Conservation (phyloP, 2,888 invertebrate species). For the Plebejus anna region DNA sequence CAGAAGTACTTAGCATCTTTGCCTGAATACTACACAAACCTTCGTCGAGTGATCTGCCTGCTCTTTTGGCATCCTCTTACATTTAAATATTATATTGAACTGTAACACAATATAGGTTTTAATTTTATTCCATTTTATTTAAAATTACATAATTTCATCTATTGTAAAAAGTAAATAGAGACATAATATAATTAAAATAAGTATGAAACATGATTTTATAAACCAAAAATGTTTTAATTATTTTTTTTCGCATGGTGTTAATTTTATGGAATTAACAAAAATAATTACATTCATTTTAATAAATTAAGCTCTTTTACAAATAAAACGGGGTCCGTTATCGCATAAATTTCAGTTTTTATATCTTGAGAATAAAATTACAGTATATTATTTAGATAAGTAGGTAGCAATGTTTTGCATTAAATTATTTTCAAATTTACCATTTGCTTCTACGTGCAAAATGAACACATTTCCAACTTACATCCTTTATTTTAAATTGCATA, state of each 20-base stretch:
- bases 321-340: not conserved
- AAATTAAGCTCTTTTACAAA: not conserved
- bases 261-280: slow-evolving; percentile 15
- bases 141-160: too few species aligned
- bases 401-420: not conserved
- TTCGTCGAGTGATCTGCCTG: too few species aligned
- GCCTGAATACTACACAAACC: not conserved
- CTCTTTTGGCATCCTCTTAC: too few species aligned
- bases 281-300: slow-evolving; percentile 1
- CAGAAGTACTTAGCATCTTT: not conserved
- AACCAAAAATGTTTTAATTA: not conserved
- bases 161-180: too few species aligned
- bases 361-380: not conserved
- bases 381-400: not conserved
- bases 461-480: not conserved
- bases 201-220: not conserved
- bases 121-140: too few species aligned
- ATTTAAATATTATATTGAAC: too few species aligned
- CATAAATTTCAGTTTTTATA: slow-evolving; percentile 9
- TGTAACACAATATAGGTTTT: too few species aligned
- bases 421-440: not conserved
- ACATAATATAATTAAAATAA: too few species aligned
- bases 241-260: slow-evolving; percentile 4
- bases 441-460: not conserved
- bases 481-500: not conserved